Evolutionary conservation across 2,888 invertebrate genomes (phyloP).

Genomic region (Malachius bipustulatus): DNA sequence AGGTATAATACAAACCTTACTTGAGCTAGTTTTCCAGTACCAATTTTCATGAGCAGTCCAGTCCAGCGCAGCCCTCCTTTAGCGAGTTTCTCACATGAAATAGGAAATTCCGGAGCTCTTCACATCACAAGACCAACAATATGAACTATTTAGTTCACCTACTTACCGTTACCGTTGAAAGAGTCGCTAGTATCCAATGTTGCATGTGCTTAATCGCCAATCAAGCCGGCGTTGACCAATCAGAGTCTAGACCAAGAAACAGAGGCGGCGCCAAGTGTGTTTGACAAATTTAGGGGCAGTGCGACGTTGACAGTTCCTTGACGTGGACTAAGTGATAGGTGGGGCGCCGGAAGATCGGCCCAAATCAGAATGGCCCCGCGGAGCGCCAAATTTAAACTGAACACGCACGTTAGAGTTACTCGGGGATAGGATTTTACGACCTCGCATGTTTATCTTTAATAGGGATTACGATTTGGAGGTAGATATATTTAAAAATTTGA

Average conservation of each 20-base stretch:
- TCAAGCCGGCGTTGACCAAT: conserved; percentile 36
- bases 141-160: conserved; percentile 32
- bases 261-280: conserved; percentile 35
- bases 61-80: too few species aligned
- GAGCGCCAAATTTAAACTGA: conserved; percentile 33
- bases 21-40: too few species aligned
- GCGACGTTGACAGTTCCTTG: conserved; percentile 36
- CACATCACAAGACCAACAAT: conserved; percentile 16
- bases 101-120: too few species aligned
- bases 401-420: too few species aligned
- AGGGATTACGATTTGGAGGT: too few species aligned
- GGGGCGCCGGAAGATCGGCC: conserved; percentile 36
- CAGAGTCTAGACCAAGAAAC: conserved; percentile 24
- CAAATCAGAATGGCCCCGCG: conserved; percentile 38
- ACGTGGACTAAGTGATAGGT: conserved; percentile 40
- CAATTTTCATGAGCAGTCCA: too few species aligned
- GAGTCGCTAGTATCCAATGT: conserved; percentile 34
- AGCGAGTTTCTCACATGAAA: too few species aligned
- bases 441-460: too few species aligned
- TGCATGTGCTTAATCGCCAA: conserved; percentile 31
- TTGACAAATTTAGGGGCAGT: conserved; percentile 38
- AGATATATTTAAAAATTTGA: too few species aligned
- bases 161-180: conserved; percentile 26
- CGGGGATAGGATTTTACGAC: too few species aligned
- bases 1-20: too few species aligned